Evolutionary conservation across 2,113 vertebrate species (phyloP), one percentile per base, ranked within the genome.

Genomic region (Naja naja): DNA sequence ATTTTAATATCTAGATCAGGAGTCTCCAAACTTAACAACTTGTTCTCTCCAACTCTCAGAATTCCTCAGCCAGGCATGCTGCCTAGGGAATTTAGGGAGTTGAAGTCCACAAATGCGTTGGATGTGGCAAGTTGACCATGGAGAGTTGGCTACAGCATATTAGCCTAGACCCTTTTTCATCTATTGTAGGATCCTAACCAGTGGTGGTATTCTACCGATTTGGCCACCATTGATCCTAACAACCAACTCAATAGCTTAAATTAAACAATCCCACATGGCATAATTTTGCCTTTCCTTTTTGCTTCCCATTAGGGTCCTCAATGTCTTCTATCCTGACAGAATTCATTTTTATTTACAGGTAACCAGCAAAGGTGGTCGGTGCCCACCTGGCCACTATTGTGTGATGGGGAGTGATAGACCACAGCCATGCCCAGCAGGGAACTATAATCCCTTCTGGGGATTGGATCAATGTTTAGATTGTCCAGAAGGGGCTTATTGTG

Each of bases 361-460:
- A 0, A 95, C 90, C 0, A 22, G 1, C 16, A 97, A 94, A 27
- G 98, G 98, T 54, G 95, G 97, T 0, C 97, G 95, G 0, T 99
- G 98, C 49, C 97, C 98, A 12, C 96, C 98, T 4, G 98, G 98
- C 89, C 98, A 97, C 94, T 98, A 97, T 93, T 99, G 98, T 91
- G 96, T 96, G 23, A 39, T 92, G 95, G 98, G 98, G 88, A 97
- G 98, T 95, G 97, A 86, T 94, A 96, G 96, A 88, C 98, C 98
- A 96, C 95, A 97, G 92, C 97, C 97, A 0, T 99, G 98, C 90
- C 98, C 98, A 53, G 95, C 97, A 12, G 98, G 98, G 89, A 98
- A 97, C 60, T 98, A 98, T 69, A 97, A 97, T 96, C 97, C 97
- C 0, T 94, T 94, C 5, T 95, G 96, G 96, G 85, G 91, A 0